Evolutionary conservation across 2,888 invertebrate species (phyloP), one percentile per base, ranked within the genome.

Genomic region (Chymomyza caudatula): DNA sequence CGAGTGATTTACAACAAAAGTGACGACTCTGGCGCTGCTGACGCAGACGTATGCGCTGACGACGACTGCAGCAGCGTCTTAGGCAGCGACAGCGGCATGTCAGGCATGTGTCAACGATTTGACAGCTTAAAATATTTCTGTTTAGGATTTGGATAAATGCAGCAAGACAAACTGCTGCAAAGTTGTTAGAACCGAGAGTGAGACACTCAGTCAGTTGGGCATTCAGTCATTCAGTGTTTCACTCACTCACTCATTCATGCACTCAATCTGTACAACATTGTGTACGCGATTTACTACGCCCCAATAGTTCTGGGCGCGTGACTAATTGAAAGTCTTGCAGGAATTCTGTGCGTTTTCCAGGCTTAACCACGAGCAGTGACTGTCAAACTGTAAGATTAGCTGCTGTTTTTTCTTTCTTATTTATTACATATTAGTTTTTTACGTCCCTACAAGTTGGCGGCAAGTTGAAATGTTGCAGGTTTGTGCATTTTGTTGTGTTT

Each of bases 251-350:
- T n/a, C n/a, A n/a, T n/a, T 17, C 17, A 15, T 1, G 4, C 43
- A 43, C 15, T 65, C 69, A 69, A 61, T 65, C 70, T 47, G 49
- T 43, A 67, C 76, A 76, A 81, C 78, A 80, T 84, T 84, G 84
- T 81, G 49, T 20, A 70, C 77, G 84, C n/a, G 84, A 84, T 84
- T 84, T 81, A 81, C 81, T 81, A 81, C 81, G 80, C 81, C 62
- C 71, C 60, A 73, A 69, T 78, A 75, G 53, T 62, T 78, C 72
- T 63, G 77, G 77, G 81, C 78, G 85, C 82, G 85, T 85, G 82
- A 82, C 82, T 83, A 83, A 85, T 83, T 83, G 78, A 73, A 75
- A 83, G 75, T 82, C 85, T 85, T 76, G 75, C 68, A 67, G 77
- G 78, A 73, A 65, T 74, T 76, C 77, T 64, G 23, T 20, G 74